Base-by-base conservation (phyloP, 2,113 vertebrate genomes). In the Egretta garzetta region DNA sequence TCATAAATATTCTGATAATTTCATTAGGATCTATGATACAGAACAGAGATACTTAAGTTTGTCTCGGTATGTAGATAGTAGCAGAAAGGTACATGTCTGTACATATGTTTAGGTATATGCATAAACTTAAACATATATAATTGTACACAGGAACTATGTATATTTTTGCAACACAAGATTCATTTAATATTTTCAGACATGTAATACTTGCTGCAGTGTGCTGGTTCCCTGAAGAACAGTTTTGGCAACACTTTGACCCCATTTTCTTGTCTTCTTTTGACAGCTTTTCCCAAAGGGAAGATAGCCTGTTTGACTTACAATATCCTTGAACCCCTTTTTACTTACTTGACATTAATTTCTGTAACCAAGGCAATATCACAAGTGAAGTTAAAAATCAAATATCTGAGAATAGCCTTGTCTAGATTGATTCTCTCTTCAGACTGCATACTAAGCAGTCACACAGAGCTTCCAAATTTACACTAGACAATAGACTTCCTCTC, bases 321-420 rank as follows among this genome's bases (percentile, higher is more conserved):
- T 95, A 79, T 77, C 91, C 92, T 93, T 97, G 94, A 96, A 93
- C 86, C 43, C 49, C 43, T 74, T 89, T 68, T 89, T 87, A 79
- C 80, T 85, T 92, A 91, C 83, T 92, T 94, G 83, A 95, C 86
- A 87, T 97, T 95, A 94, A 94, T 97, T 97, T 91, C 66, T 93
- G 58, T 80, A 93, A 80, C 73, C 32, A 76, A 80, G 62, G 83
- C 70, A 68, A 71, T 95, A 90, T 90, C 91, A 64, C n/a, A 95
- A 84, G 20, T 52, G 41, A 85, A 95, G 63, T 93, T 91, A 82
- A 96, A 93, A 95, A 88, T 88, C 76, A 93, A 85, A 80, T 91
- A 64, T 90, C 33, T 80, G 66, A 73, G 62, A 95, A 86, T 21
- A 93, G 75, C 45, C 37, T 79, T 72, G 70, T 74, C 75, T 94